Evolutionary conservation across 2,797 vertebrate species (phyloP).

Genomic region (Pseudocheirus occidentalis): DNA sequence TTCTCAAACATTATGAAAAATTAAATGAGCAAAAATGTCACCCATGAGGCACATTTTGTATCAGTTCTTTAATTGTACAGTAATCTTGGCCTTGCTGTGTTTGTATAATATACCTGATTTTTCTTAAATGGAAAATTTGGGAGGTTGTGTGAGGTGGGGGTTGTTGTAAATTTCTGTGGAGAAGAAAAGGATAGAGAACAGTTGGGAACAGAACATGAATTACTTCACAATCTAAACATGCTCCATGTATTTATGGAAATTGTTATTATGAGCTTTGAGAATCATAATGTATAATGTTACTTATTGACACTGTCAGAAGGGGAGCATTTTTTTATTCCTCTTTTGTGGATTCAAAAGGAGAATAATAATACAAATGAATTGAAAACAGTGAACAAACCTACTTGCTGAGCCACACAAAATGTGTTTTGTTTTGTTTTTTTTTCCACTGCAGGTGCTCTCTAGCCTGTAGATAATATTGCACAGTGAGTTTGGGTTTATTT

Average conservation of each 20-base stretch:
- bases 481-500: neutral
- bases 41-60: neutral
- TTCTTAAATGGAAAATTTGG: neutral
- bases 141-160: neutral
- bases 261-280: conserved; percentile 5
- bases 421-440: neutral
- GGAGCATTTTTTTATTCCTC: conserved; percentile 8
- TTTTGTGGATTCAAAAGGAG: neutral
- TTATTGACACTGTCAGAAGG: neutral
- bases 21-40: neutral
- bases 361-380: neutral
- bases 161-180: neutral
- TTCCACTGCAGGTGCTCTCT: neutral
- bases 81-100: conserved; percentile 1
- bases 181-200: neutral
- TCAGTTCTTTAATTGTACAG: neutral
- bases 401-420: neutral
- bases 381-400: neutral
- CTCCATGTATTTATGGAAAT: neutral
- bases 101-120: conserved; percentile 1
- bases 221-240: neutral
- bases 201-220: neutral
- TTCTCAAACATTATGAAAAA: neutral
- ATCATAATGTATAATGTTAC: conserved; percentile 22
- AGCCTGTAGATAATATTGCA: neutral